A percentile compares a stretch with the other conserved stretches of the same genome.
phyloP scores from a whole-genome alignment of 2,797 vertebrate genomes.

The Eidolon dupreanum region DNA sequence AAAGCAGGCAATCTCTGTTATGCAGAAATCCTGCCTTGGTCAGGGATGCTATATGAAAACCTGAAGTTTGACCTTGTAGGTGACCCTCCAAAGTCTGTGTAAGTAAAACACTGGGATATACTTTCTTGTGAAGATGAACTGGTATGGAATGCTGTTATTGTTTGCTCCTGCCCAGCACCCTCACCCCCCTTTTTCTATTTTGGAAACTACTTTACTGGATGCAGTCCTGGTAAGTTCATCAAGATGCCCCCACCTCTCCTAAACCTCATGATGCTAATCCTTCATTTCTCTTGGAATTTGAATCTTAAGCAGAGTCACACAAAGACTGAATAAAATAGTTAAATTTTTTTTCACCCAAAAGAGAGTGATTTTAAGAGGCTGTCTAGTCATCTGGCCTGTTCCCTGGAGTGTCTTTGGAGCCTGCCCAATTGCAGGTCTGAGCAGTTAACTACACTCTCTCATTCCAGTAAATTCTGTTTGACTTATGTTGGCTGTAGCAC shows the following conservation, averaged over 20 bases:
- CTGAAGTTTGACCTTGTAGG: not conserved
- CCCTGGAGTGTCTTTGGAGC: not conserved
- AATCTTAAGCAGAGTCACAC: not conserved
- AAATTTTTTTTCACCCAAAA: not conserved
- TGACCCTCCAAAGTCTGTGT: not conserved
- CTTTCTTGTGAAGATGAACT: not conserved
- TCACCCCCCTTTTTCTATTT: not conserved
- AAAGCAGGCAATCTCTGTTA: not conserved
- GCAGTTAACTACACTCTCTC: not conserved
- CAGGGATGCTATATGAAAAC: not conserved
- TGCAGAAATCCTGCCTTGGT: not conserved
- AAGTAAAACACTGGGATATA: not conserved
- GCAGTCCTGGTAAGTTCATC: not conserved
- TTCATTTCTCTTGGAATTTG: not conserved
- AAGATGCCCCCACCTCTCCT: not conserved
- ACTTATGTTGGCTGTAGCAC: not conserved
- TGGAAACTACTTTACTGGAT: not conserved
- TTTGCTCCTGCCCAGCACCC: not conserved
- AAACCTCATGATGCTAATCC: not conserved
- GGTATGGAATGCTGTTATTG: not conserved
- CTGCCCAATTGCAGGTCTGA: not conserved
- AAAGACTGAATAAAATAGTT: not conserved
- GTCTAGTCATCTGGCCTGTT: not conserved
- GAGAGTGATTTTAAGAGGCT: not conserved
- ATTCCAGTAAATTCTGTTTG: not conserved